phyloP scores from a whole-genome alignment of 2,888 invertebrate species.

The Leptopterna dolabrata region DNA sequence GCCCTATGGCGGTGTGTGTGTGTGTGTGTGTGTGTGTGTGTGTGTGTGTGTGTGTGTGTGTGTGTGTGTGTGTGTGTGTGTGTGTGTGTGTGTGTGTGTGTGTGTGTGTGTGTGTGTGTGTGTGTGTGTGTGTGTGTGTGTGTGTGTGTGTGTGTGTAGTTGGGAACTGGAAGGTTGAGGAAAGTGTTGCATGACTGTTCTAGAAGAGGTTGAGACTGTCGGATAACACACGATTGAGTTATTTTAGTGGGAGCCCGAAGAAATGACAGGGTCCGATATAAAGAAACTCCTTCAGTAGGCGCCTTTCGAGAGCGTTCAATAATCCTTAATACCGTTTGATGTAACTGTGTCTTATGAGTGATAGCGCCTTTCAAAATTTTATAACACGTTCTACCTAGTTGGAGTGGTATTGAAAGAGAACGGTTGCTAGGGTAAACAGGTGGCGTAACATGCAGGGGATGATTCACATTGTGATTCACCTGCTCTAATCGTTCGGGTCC shows the following conservation, averaged over 20 bases:
- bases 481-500: not conserved
- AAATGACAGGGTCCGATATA: not conserved
- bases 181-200: not conserved
- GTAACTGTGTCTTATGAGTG: not conserved
- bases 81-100: too few relatives aligned
- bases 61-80: too few relatives aligned
- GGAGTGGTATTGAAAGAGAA: not conserved
- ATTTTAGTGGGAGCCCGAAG: not conserved
- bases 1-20: too few relatives aligned
- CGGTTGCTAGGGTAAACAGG: not conserved
- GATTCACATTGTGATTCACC: not conserved
- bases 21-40: too few relatives aligned
- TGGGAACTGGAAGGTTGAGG: not conserved
- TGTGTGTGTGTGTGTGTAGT: not conserved
- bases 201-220: not conserved
- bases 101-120: too few relatives aligned
- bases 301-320: not conserved
- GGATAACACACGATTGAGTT: not conserved
- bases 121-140: too few relatives aligned
- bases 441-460: not conserved
- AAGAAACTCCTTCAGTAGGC: not conserved
- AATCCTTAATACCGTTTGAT: not conserved
- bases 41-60: too few relatives aligned
- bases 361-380: not conserved
- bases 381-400: not conserved